Conservation (phyloP, 2,888 invertebrate genomes). For the Anarsia innoxiella region DNA sequence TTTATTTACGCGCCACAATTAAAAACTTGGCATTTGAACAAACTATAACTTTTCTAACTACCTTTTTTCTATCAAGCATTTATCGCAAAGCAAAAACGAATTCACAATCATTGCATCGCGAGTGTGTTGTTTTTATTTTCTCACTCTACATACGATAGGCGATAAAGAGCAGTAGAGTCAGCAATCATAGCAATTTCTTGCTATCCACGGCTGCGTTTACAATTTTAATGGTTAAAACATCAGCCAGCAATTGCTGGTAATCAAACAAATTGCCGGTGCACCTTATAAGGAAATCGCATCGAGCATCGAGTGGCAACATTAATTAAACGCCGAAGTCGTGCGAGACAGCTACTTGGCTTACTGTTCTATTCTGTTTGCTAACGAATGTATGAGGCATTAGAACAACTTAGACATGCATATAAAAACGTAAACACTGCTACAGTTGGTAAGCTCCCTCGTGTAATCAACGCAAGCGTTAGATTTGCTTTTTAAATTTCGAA, state of each 20-base stretch:
- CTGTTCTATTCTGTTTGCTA: too few relatives aligned
- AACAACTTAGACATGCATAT: too few relatives aligned
- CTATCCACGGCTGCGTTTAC: slow-evolving; percentile 44
- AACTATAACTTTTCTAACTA: slow-evolving; percentile 25
- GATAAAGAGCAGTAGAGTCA: slow-evolving; percentile 34
- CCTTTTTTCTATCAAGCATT: slow-evolving; percentile 33
- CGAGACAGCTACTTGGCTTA: slow-evolving; percentile 45
- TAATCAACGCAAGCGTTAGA: too few relatives aligned
- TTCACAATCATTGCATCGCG: slow-evolving; percentile 46
- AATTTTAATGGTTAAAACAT: slow-evolving; percentile 62
- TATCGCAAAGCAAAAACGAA: slow-evolving; percentile 46
- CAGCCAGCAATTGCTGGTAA: slow-evolving; percentile 57
- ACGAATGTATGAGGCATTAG: too few relatives aligned
- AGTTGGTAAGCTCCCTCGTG: not conserved
- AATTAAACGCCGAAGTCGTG: slow-evolving; percentile 62
- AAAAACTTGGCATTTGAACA: slow-evolving; percentile 24
- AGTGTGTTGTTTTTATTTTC: slow-evolving; percentile 42
- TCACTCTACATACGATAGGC: slow-evolving; percentile 25
- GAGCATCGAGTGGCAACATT: slow-evolving; percentile 52
- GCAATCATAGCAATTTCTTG: slow-evolving; percentile 59
- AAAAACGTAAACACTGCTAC: not conserved
- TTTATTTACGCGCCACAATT: slow-evolving; percentile 7
- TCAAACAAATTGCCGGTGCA: slow-evolving; percentile 63
- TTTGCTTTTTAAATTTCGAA: too few relatives aligned
- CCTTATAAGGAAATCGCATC: slow-evolving; percentile 62